phyloP scores from a whole-genome alignment of 2,888 invertebrate species.

The Syrista parreyssii region DNA sequence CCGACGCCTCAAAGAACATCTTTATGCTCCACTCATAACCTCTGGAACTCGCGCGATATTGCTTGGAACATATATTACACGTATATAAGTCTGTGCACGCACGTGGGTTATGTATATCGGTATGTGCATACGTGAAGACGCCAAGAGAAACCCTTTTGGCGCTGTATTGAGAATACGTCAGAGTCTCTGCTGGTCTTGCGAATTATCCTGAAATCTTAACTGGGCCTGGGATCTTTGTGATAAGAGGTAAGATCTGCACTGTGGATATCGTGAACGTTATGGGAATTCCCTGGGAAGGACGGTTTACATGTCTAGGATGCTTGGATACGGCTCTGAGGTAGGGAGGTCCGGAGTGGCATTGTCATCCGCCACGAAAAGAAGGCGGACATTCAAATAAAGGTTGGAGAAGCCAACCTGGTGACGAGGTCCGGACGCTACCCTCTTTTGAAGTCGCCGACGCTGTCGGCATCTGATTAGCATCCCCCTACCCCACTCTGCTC shows the following conservation, averaged over 20 bases:
- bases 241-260: not conserved
- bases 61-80: slow-evolving; percentile 24
- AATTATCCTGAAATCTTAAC: not conserved
- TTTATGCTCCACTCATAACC: slow-evolving; percentile 55
- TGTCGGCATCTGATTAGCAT: slow-evolving; percentile 66
- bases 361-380: slow-evolving; percentile 16
- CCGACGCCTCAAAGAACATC: slow-evolving; percentile 61
- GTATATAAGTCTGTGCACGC: slow-evolving; percentile 20
- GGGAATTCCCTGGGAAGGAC: not conserved
- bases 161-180: not conserved
- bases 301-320: not conserved
- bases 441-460: slow-evolving; percentile 59
- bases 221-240: not conserved
- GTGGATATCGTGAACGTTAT: not conserved
- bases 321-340: not conserved
- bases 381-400: slow-evolving; percentile 57
- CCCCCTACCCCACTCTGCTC: slow-evolving; percentile 39
- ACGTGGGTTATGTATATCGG: not conserved
- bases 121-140: not conserved
- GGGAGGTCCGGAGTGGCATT: not conserved
- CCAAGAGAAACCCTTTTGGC: not conserved
- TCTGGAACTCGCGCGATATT: slow-evolving; percentile 44
- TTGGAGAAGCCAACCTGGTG: slow-evolving; percentile 47
- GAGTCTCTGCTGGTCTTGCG: not conserved
- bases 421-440: slow-evolving; percentile 54